These are phyloP conservation scores for Bambusicola thoracicus DNA, from an alignment of 2,113 vertebrate genomes.

Conservation along the genomic window DNA sequence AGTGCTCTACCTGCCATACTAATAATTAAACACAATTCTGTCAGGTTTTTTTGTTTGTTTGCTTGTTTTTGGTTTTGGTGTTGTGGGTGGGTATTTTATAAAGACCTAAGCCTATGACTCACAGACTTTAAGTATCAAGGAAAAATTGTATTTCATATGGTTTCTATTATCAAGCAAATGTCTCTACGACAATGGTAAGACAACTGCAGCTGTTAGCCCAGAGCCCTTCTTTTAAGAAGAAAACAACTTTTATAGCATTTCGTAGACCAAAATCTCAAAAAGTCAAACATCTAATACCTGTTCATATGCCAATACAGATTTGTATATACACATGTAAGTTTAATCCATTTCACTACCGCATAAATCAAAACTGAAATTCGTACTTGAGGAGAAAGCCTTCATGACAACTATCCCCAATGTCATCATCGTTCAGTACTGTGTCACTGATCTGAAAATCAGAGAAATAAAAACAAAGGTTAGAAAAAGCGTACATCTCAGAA, in stretches of 20 bases:
- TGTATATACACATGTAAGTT: neutral
- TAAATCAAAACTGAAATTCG: slow-evolving; percentile 61
- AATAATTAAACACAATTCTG: neutral
- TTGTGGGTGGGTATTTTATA: neutral
- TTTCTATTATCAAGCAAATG: neutral
- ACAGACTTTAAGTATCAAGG: neutral
- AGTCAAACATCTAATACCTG: neutral
- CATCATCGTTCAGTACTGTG: slow-evolving; percentile 92
- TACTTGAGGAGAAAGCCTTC: slow-evolving; percentile 98
- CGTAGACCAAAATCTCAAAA: neutral
- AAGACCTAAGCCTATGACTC: neutral
- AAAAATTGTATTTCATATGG: neutral
- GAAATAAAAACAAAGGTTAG: slow-evolving; percentile 39
- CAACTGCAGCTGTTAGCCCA: neutral
- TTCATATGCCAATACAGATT: neutral
- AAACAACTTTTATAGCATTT: neutral
- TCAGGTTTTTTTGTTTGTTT: no score
- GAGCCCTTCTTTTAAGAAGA: neutral
- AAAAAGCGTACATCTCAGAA: neutral
- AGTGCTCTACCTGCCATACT: neutral
- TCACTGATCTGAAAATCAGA: slow-evolving; percentile 86
- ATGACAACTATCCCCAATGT: slow-evolving; percentile 97
- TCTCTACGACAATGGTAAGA: neutral
- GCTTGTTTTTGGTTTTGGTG: no score
- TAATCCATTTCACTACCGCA: neutral